Evolutionary conservation across 2,888 invertebrate species (phyloP), one percentile per base, ranked within the genome.

Genomic region (Onthophagus sagittarius): DNA sequence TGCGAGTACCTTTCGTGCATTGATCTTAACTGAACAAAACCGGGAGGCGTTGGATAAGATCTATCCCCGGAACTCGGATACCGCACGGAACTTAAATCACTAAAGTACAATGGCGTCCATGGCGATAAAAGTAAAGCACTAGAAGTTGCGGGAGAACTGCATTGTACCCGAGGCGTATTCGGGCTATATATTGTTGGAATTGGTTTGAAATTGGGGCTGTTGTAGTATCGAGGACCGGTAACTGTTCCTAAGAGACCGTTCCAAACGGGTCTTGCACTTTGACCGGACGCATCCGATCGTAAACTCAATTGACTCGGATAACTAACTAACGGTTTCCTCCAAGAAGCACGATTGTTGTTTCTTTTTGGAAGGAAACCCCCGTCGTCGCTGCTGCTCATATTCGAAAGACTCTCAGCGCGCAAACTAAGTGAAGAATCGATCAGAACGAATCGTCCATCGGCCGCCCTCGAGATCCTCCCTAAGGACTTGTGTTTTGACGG

Each of bases 81-180:
- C 69, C 92, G 90, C 75, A 96, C 95, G 64, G 95, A 95, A 86
- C 95, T 95, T 80, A 96, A 89, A 86, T 96, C 95, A 83, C 93
- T 94, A 81, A 94, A 93, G 86, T 94, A 94, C 76, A 92, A 88
- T 72, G 92, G 90, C 14, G 92, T 92, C 73, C 93, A 92, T 2
- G 92, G 88, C 83, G 90, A 88, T 73, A 89, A 86, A 67, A 88
- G 82, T 76, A 87, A 85, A 9, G 88, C 89, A 75, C 89, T 89
- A 80, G 90, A 89, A 75, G 88, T 86, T 84, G 90, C 90, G 63
- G 92, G 91, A 3, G 92, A 91, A 86, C 92, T 89, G 80, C 86
- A 90, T 84, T 86, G 91, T 81, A 92, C 89, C 83, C 86, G 85
- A 0, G 89, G 89, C 0, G 88, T 86, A 74, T 85, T 84, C 0